These are phyloP conservation scores for Cephus cinctus DNA, from an alignment of 1,140 invertebrate genomes.

Conservation along the genomic window DNA sequence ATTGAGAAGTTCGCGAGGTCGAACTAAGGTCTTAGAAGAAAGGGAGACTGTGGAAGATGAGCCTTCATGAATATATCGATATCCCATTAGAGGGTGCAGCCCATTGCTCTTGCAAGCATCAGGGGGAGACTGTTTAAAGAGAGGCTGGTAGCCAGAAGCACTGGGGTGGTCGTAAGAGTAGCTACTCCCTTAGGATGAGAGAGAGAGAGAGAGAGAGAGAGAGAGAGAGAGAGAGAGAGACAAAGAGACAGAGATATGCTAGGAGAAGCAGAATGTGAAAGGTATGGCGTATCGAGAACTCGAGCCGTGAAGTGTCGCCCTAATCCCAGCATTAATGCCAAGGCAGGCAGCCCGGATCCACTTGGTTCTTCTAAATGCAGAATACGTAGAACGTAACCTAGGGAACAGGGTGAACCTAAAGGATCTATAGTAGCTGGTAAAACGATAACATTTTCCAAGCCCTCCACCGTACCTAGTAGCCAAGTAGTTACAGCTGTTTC, in stretches of 20 bases:
- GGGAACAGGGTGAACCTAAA: too few relatives aligned
- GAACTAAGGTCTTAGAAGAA: too few relatives aligned
- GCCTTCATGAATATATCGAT: constrained; percentile 48
- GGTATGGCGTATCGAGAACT: constrained; percentile 10
- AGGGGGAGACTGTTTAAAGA: constrained; percentile 34
- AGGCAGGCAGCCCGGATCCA: constrained; percentile 33
- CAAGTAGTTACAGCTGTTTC: too few relatives aligned
- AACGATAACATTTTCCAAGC: too few relatives aligned
- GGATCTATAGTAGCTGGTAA: too few relatives aligned
- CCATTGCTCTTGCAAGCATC: constrained; percentile 3
- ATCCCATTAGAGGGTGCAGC: constrained; percentile 40
- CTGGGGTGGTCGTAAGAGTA: neutral
- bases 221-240: constrained; percentile 2
- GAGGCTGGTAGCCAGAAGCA: constrained; percentile 8
- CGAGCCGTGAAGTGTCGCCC: neutral
- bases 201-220: neutral
- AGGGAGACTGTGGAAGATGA: constrained; percentile 30
- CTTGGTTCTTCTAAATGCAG: constrained; percentile 24
- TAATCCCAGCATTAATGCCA: constrained; percentile 44
- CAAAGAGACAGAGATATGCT: neutral
- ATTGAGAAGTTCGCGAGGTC: too few relatives aligned
- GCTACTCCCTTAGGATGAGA: too few relatives aligned
- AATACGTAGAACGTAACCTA: too few relatives aligned
- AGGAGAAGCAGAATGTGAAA: constrained; percentile 7
- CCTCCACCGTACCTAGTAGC: too few relatives aligned